Evolutionary conservation across 2,888 invertebrate genomes (phyloP), one percentile per base, ranked within the genome.

Genomic region (Petrolisthes manimaculis): DNA sequence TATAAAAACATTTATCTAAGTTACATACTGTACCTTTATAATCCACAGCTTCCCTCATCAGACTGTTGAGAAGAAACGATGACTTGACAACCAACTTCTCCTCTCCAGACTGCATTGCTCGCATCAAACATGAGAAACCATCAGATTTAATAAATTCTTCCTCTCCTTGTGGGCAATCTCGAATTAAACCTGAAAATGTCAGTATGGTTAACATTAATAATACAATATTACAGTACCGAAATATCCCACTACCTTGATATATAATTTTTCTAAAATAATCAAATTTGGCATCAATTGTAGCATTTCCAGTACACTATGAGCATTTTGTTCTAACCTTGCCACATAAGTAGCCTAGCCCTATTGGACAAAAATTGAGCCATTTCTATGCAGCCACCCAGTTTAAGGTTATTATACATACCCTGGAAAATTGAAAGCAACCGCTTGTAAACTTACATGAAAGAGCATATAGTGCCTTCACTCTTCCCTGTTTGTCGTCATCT

Each of bases 401-500:
- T 37, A 37, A 37, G 37, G 37, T 37, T 37, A 37, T 37, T 37
- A 37, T 37, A 37, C 37, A 37, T 37, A 37, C 37, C 37, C 37
- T 37, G 37, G 37, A 37, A 37, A 37, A 37, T 2, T 37, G 37
- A 37, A 37, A 37, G 37, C 37, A 37, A 37, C 37, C 0, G 37
- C 37, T 37, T 37, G 37, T 37, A 37, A 86, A 94, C 95, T 95
- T 93, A 95, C 97, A 96, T 83, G 97, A 97, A 67, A 97, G 92
- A 1, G 97, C 97, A 92, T 96, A 96, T 1, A 97, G 92, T 53
- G 96, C 95, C 93, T 96, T 96, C 14, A 95, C 93, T 83, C 95
- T 94, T 0, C 96, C 95, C 0, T 93, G 92, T 21, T 94, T 93
- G 3, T 94, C 94, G 0, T 93, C 92, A 92, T 96, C 96, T 0